Percentiles rank a stretch among this genome's conserved stretches.
Conservation (phyloP, 1,140 invertebrate species). For the Diachasma alloeum region DNA sequence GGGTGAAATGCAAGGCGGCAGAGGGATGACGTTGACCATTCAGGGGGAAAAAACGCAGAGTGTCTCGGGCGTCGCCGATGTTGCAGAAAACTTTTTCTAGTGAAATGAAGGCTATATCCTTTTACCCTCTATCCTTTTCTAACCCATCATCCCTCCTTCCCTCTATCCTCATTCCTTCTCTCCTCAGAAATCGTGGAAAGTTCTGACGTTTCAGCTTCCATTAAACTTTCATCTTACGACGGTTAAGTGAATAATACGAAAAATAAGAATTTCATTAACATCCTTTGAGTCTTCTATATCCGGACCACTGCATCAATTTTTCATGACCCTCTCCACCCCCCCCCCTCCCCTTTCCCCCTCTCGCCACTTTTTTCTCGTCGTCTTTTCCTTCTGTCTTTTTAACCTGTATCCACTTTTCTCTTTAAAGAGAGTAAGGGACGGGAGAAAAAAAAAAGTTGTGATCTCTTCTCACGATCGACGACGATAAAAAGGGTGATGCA, state of each 20-base stretch:
- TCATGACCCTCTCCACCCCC: not conserved
- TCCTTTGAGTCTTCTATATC: not conserved
- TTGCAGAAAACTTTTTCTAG: conserved; percentile 2
- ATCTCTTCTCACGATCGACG: not conserved
- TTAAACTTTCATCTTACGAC: conserved; percentile 2
- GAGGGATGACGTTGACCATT: not conserved
- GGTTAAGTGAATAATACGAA: not conserved
- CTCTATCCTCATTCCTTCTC: not conserved
- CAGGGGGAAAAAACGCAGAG: not conserved
- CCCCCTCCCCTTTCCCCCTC: not conserved
- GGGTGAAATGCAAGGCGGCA: not conserved
- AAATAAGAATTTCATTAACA: conserved; percentile 8
- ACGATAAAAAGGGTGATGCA: not conserved
- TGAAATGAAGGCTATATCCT: not conserved
- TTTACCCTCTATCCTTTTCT: not conserved
- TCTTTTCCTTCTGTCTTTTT: not conserved
- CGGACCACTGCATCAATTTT: not conserved
- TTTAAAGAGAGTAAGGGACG: not conserved
- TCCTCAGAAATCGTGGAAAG: not conserved
- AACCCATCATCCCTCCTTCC: not conserved
- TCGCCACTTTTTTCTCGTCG: not conserved
- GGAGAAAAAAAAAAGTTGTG: not conserved
- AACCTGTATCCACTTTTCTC: conserved; percentile 1
- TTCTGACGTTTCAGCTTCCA: conserved; percentile 1
- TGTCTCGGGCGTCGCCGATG: not conserved